A percentile compares a stretch with the other conserved stretches of the same genome.
phyloP scores from a whole-genome alignment of 2,113 vertebrate genomes.

The Cavia porcellus region DNA sequence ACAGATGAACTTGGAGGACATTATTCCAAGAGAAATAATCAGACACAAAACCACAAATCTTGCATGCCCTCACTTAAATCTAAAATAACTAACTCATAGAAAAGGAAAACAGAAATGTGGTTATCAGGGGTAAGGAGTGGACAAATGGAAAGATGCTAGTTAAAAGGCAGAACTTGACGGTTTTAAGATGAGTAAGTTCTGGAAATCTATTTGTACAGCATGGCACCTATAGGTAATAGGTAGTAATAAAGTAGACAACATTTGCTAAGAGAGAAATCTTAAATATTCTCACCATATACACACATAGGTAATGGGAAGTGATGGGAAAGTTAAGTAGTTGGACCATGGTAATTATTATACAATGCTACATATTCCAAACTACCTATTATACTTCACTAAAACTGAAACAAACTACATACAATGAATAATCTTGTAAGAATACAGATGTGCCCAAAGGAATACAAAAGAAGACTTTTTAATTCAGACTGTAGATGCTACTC shows the following conservation, averaged over 20 bases:
- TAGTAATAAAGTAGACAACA: not conserved
- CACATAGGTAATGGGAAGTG: not conserved
- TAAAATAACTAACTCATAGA: not conserved
- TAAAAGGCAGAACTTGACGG: not conserved
- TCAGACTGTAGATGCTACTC: not conserved
- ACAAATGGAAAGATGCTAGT: not conserved
- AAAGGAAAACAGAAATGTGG: not conserved
- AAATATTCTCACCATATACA: not conserved
- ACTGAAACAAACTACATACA: not conserved
- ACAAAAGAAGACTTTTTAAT: not conserved
- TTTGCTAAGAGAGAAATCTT: not conserved
- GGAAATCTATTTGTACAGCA: not conserved
- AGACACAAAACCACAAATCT: not conserved
- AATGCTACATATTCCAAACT: not conserved
- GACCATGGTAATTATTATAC: not conserved
- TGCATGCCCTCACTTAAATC: not conserved
- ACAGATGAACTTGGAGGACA: not conserved
- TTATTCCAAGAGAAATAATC: not conserved
- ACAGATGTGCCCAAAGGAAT: not conserved
- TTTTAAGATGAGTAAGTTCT: not conserved
- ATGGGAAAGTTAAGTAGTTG: not conserved
- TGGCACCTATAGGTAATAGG: not conserved
- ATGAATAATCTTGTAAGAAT: not conserved
- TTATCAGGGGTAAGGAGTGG: fast-evolving
- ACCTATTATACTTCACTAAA: not conserved